phyloP scores from a whole-genome alignment of 2,797 vertebrate species.

The Furcifer pardalis region DNA sequence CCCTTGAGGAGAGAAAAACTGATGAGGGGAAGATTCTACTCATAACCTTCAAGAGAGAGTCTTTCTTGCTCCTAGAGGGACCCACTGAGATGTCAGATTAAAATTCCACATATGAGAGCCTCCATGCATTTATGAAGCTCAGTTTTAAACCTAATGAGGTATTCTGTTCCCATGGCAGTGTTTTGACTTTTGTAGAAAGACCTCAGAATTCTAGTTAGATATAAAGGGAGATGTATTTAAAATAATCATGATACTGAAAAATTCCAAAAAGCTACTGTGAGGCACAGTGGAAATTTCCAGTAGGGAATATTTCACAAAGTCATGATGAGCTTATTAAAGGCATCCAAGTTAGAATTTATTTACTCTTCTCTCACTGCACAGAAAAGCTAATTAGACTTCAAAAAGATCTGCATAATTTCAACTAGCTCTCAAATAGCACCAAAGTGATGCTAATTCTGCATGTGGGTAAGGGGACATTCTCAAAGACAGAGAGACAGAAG shows the following conservation, averaged over 20 bases:
- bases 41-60: neutral
- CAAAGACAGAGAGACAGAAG: too few relatives aligned
- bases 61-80: neutral
- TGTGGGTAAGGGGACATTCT: too few relatives aligned
- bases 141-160: constrained; percentile 17
- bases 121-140: neutral
- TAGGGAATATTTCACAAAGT: neutral
- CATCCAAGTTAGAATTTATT: neutral
- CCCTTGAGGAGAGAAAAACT: neutral
- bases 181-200: constrained; percentile 27
- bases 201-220: constrained; percentile 9
- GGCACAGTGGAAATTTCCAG: neutral
- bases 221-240: neutral
- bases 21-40: neutral
- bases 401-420: neutral
- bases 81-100: neutral
- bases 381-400: neutral
- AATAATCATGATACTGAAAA: neutral
- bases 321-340: neutral
- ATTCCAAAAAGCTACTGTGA: neutral
- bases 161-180: neutral
- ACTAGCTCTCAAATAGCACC: neutral
- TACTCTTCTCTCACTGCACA: neutral
- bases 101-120: neutral
- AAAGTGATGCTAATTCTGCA: neutral